phyloP scores from a whole-genome alignment of 1,140 invertebrate genomes.

The Drosophila rufa region DNA sequence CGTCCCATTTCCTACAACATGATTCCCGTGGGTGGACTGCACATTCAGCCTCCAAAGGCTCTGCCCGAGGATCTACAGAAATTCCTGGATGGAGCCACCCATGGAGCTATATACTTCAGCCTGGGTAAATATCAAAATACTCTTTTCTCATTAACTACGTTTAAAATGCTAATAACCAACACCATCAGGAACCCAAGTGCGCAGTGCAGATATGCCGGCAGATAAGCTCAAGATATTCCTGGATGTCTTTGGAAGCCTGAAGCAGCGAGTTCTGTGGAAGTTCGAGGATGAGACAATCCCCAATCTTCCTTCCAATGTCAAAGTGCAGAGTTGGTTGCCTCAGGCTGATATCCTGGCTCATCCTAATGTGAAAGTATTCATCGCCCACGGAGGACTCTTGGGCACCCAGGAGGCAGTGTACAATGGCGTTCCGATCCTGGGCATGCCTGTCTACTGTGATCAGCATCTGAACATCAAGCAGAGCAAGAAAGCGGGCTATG shows the following conservation, averaged over 20 bases:
- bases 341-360: constrained; percentile 88
- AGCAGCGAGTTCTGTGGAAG: constrained; percentile 88
- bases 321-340: constrained; percentile 88
- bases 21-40: constrained; percentile 86
- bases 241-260: constrained; percentile 86
- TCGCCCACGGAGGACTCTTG: constrained; percentile 88
- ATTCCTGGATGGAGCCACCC: constrained; percentile 82
- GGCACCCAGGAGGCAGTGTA: constrained; percentile 87
- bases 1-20: constrained; percentile 85
- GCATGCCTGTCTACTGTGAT: constrained; percentile 87
- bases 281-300: constrained; percentile 86
- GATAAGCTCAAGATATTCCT: constrained; percentile 85
- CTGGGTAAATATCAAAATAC: constrained; percentile 75
- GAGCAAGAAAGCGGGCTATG: constrained; percentile 49
- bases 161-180: not conserved
- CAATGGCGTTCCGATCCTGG: constrained; percentile 87
- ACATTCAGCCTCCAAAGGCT: constrained; percentile 79
- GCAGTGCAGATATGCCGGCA: constrained; percentile 76
- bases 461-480: constrained; percentile 82
- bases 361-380: constrained; percentile 87
- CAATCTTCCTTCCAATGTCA: constrained; percentile 86
- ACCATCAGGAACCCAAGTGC: constrained; percentile 3
- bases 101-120: constrained; percentile 87
- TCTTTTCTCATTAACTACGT: too few species aligned
- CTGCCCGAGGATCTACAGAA: constrained; percentile 76